Evolutionary conservation across 1,140 invertebrate species (phyloP).

Genomic region (Meloidogyne chitwoodi): DNA sequence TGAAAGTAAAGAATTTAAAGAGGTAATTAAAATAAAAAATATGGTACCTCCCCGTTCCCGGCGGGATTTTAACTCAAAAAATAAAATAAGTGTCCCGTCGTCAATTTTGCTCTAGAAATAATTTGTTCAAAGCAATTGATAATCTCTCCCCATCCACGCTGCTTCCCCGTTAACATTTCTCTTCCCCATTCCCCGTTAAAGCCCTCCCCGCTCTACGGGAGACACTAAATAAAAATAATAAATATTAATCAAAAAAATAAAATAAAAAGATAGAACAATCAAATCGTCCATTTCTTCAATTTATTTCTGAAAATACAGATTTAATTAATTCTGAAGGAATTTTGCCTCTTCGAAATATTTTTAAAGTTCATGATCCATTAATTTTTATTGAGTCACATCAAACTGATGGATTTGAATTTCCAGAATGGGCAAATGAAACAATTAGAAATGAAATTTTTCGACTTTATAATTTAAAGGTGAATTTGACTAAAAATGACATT

Average conservation of each 20-base stretch:
- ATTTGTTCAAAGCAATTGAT: too few relatives aligned
- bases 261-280: neutral
- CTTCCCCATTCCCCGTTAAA: too few relatives aligned
- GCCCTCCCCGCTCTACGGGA: too few relatives aligned
- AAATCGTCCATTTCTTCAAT: neutral
- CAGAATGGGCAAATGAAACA: constrained; percentile 10
- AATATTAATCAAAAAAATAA: too few relatives aligned
- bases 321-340: neutral
- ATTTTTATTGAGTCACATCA: constrained; percentile 2
- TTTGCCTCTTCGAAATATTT: neutral
- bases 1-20: neutral
- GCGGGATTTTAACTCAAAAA: too few relatives aligned
- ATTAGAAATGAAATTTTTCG: neutral
- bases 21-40: neutral
- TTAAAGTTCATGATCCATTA: constrained; percentile 4
- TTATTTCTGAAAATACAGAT: neutral
- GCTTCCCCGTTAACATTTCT: too few relatives aligned
- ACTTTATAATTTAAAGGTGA: constrained; percentile 7
- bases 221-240: too few relatives aligned
- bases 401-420: constrained; percentile 14
- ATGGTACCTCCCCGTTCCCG: too few relatives aligned
- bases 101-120: too few relatives aligned
- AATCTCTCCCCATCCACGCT: too few relatives aligned
- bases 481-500: neutral
- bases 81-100: too few relatives aligned